Conservation (phyloP, 2,888 invertebrate genomes). For the Trypoxylon attenuatum region DNA sequence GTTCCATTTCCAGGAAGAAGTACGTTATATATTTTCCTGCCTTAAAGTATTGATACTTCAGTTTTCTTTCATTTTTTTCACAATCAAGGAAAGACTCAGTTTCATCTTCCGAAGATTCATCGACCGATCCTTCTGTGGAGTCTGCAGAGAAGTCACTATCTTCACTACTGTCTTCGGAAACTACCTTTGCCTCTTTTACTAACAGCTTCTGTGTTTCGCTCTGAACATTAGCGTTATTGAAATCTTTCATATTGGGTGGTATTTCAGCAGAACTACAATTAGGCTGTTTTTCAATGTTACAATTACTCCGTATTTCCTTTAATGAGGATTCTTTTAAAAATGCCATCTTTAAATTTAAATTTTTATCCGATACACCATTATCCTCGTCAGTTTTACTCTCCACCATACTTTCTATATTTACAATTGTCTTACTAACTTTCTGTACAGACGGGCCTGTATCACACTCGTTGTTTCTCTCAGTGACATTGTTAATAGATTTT, state of each 20-base stretch:
- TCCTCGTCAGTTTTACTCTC: background rate
- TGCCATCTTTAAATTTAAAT: conserved; percentile 41
- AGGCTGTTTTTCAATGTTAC: conserved; percentile 1
- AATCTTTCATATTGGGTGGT: conserved; percentile 1
- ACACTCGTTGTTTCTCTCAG: background rate
- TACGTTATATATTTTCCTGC: conserved; percentile 67
- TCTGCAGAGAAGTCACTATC: conserved; percentile 63
- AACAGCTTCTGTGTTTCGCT: conserved; percentile 34
- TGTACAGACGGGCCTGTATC: background rate
- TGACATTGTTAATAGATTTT: no score
- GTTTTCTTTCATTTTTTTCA: conserved; percentile 52
- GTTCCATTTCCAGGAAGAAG: conserved; percentile 70
- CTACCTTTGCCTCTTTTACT: conserved; percentile 39
- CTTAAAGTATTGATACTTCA: conserved; percentile 67
- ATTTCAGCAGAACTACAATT: background rate
- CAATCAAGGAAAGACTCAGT: conserved; percentile 48
- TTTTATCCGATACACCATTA: conserved; percentile 35
- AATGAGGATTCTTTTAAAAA: conserved; percentile 31
- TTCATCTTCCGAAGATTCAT: conserved; percentile 58
- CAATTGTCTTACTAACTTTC: background rate
- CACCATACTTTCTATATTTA: background rate
- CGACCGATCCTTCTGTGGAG: conserved; percentile 57
- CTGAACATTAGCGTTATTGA: conserved; percentile 4
- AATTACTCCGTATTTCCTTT: background rate
- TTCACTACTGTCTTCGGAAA: conserved; percentile 55